Percentiles rank a stretch among this genome's conserved stretches.
phyloP scores from a whole-genome alignment of 2,888 invertebrate species.

The Eulithis testata region DNA sequence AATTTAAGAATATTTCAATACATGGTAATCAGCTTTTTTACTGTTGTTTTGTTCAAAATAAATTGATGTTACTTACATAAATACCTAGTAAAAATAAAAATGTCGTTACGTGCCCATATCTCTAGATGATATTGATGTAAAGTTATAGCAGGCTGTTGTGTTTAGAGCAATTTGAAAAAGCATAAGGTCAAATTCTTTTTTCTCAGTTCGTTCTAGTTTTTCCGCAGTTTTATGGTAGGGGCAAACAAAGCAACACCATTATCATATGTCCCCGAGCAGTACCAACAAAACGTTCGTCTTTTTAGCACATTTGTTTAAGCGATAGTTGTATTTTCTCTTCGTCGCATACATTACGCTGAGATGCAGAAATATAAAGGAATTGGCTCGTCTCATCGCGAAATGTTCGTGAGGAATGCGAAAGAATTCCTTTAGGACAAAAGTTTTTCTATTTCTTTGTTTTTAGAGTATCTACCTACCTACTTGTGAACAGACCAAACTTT shows the following conservation, averaged over 20 bases:
- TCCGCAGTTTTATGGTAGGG: slow-evolving; percentile 50
- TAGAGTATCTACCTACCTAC: no score
- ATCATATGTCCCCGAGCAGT: slow-evolving; percentile 77
- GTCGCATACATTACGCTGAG: slow-evolving; percentile 66
- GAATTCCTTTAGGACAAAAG: background rate
- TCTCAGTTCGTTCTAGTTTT: slow-evolving; percentile 11
- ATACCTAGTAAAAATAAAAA: no score
- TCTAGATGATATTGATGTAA: no score
- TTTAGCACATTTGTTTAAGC: slow-evolving; percentile 82
- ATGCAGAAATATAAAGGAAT: slow-evolving; percentile 54
- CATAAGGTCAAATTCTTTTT: no score
- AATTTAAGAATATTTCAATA: no score
- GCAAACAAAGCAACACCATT: slow-evolving; percentile 68
- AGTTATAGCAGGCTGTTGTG: no score
- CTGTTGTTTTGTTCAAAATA: no score
- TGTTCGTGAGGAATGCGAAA: slow-evolving; percentile 35
- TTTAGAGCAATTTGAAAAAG: no score
- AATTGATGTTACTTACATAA: no score
- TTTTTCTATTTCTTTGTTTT: background rate
- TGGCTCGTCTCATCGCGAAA: slow-evolving; percentile 20
- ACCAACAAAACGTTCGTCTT: slow-evolving; percentile 81
- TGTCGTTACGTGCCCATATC: no score
- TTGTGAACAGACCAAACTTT: no score
- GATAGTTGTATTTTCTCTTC: slow-evolving; percentile 77
- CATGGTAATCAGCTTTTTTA: no score